These are phyloP conservation scores for Sebastes trivittatus DNA, from an alignment of 2,797 vertebrate species.

Conservation along the genomic window DNA sequence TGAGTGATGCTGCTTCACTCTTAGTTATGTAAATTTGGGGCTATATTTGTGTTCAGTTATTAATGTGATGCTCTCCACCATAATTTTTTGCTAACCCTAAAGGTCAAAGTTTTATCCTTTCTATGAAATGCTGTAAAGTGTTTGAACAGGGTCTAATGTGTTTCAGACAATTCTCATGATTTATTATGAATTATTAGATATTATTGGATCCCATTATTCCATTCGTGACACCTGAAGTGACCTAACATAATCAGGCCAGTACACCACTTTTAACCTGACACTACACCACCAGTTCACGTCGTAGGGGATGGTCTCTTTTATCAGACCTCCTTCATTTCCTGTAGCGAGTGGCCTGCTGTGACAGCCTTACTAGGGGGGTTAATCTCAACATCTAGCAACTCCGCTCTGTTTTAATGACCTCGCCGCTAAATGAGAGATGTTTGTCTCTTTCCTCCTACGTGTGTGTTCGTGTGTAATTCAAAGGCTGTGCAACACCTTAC, in stretches of 20 bases:
- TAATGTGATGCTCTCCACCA: not conserved
- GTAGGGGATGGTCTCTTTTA: constrained; percentile 18
- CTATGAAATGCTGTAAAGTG: not conserved
- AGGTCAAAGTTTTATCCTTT: not conserved
- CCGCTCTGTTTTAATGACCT: constrained; percentile 33
- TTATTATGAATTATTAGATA: not conserved
- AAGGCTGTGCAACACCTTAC: not conserved
- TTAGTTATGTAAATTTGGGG: not conserved
- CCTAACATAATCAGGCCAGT: not conserved
- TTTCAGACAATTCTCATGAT: not conserved
- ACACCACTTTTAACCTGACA: not conserved
- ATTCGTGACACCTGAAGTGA: not conserved
- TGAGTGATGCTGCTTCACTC: not conserved
- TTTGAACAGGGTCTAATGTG: not conserved
- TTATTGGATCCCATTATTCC: not conserved
- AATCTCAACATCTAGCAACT: constrained; percentile 49
- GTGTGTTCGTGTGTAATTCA: not conserved
- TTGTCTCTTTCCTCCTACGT: constrained; percentile 11
- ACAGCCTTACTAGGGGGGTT: not conserved
- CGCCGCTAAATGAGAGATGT: constrained; percentile 20
- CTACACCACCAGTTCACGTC: not conserved
- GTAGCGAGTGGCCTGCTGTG: constrained; percentile 24
- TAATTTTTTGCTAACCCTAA: not conserved
- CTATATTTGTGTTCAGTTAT: not conserved
- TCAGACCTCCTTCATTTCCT: constrained; percentile 57